Evolutionary conservation across 2,113 vertebrate species (phyloP), one percentile per base, ranked within the genome.

Genomic region (Hemichromis elongatus): DNA sequence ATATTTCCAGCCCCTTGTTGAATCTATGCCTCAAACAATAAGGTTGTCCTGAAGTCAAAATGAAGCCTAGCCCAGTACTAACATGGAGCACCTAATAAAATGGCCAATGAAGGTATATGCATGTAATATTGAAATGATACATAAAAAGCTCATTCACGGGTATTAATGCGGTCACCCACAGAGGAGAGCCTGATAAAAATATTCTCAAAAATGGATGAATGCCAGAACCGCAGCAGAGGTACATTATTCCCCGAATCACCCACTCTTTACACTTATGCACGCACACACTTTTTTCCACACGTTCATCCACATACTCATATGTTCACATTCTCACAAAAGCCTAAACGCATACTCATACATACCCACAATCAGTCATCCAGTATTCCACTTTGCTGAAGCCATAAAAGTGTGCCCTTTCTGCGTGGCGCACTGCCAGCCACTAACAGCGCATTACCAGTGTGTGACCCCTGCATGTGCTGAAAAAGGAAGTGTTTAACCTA

Each of bases 401-500:
- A 82, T 84, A 75, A 70, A 91, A 83, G 80, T 24, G 80, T 92
- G 92, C 88, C 93, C 91, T 94, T 94, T 93, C 86, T 8, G 14
- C 45, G n/a, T 91, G 90, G 92, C 87, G 10, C 56, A 2, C 70
- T 84, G 92, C 92, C 90, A 93, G 88, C 85, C 88, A 63, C 90
- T 89, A 86, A 73, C 90, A 80, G 89, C 86, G 82, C 86, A 92
- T 95, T 93, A 93, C 88, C 88, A 66, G 84, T 2, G 81, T 81
- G 86, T 80, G 93, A 94, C 94, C 93, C 79, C 86, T 50, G 33
- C 5, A 42, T 66, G 90, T 79, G 89, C 90, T 79, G 82, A 79
- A 90, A 93, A 88, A 77, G 84, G 88, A 90, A 93, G 73, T 86
- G 83, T 94, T 95, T 94, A 95, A 94, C 94, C 94, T 75, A 33